phyloP scores from a whole-genome alignment of 2,797 vertebrate genomes.

The Notolabrus celidotus region DNA sequence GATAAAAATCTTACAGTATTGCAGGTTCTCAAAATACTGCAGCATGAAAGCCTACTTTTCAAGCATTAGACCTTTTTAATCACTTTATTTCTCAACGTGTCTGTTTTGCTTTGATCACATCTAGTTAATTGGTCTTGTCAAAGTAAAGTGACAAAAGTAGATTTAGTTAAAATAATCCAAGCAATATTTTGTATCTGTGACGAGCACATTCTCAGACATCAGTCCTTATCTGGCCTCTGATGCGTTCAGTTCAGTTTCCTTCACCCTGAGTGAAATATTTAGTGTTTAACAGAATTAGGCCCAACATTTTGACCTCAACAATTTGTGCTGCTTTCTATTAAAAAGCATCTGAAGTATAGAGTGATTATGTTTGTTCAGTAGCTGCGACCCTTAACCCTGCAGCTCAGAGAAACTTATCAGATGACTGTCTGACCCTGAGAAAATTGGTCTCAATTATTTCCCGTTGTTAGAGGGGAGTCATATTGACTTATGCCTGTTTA shows the following conservation, averaged over 20 bases:
- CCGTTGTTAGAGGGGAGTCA: slow-evolving; percentile 85
- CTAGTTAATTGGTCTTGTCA: not conserved
- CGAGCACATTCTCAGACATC: slow-evolving; percentile 1
- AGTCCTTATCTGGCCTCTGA: slow-evolving; percentile 1
- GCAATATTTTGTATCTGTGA: too few relatives aligned
- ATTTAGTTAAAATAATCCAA: not conserved
- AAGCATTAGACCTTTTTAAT: not conserved
- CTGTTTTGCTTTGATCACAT: slow-evolving; percentile 1
- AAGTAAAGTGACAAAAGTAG: too few relatives aligned
- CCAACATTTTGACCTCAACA: slow-evolving; percentile 45
- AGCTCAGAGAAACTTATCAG: slow-evolving; percentile 87
- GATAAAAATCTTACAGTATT: not conserved
- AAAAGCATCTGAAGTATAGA: slow-evolving; percentile 84
- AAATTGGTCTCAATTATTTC: slow-evolving; percentile 93
- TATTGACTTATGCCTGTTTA: slow-evolving; percentile 73
- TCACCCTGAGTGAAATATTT: slow-evolving; percentile 17
- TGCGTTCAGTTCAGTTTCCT: not conserved
- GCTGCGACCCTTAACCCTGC: slow-evolving; percentile 84
- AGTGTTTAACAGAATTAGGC: slow-evolving; percentile 32
- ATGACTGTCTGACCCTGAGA: slow-evolving; percentile 90
- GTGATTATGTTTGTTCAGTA: slow-evolving; percentile 85
- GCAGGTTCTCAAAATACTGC: not conserved
- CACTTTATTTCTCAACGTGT: not conserved
- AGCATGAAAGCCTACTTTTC: not conserved
- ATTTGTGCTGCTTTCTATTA: slow-evolving; percentile 64